These are phyloP conservation scores for Drosophila tropicalis DNA, from an alignment of 1,140 invertebrate species.

Conservation along the genomic window DNA sequence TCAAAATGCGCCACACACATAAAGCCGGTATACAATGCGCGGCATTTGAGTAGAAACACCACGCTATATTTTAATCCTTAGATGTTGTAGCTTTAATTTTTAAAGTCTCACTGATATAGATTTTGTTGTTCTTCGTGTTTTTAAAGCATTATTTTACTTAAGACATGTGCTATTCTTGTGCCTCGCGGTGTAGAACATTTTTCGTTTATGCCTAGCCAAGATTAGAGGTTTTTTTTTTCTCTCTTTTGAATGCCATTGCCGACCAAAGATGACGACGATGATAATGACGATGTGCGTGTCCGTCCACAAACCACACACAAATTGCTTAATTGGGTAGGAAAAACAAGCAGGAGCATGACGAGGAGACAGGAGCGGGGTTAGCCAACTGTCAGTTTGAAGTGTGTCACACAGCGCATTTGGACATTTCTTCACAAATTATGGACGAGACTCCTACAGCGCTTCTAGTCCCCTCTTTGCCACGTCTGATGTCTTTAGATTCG, in stretches of 20 bases:
- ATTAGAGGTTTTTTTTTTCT: slow-evolving; percentile 39
- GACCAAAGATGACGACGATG: slow-evolving; percentile 5
- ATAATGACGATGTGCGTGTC: slow-evolving; percentile 36
- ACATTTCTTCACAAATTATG: slow-evolving; percentile 39
- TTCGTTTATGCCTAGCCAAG: slow-evolving; percentile 38
- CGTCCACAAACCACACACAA: slow-evolving; percentile 47
- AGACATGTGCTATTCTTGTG: too few relatives aligned
- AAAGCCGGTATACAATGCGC: not conserved
- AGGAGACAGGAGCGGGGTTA: slow-evolving; percentile 10
- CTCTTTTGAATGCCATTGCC: slow-evolving; percentile 20
- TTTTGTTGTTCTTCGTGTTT: too few relatives aligned
- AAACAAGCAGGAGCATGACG: not conserved
- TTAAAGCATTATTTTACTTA: too few relatives aligned
- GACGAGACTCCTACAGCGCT: not conserved
- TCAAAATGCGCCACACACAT: slow-evolving; percentile 29
- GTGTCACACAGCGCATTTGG: slow-evolving; percentile 42
- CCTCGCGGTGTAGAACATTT: not conserved
- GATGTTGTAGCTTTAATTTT: too few relatives aligned
- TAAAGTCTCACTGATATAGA: too few relatives aligned
- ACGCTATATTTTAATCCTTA: too few relatives aligned
- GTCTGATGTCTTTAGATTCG: not conserved
- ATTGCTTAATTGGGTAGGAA: slow-evolving; percentile 55
- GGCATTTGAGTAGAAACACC: too few relatives aligned
- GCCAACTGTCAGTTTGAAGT: slow-evolving; percentile 49
- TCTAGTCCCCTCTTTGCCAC: not conserved